A percentile compares a stretch with the other conserved stretches of the same genome.
Evolutionary conservation across 1,140 invertebrate species (phyloP).

Genomic region (Lucilia cuprina): DNA sequence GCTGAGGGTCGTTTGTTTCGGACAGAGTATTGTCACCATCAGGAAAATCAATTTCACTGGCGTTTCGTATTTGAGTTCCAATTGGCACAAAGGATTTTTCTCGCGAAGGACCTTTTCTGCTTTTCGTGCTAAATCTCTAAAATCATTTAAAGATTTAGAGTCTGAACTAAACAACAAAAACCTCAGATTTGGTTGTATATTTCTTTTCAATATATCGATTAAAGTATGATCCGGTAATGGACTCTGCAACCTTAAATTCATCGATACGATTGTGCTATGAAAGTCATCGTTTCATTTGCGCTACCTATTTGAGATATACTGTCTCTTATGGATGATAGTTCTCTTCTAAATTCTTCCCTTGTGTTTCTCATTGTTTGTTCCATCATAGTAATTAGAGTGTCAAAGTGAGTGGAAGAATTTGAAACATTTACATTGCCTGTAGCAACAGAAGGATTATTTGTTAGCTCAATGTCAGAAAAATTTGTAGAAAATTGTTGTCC

Average conservation of each 20-base stretch:
- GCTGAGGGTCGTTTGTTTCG: no score
- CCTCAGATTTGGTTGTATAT: not conserved
- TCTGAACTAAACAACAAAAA: not conserved
- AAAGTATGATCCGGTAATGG: no score
- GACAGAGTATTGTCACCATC: not conserved
- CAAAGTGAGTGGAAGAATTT: not conserved
- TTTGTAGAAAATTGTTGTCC: not conserved
- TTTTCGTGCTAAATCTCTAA: not conserved
- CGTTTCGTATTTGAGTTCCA: not conserved
- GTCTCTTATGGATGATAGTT: not conserved
- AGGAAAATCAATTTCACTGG: not conserved
- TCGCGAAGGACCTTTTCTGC: not conserved
- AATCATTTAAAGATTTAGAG: not conserved
- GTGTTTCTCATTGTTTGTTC: not conserved
- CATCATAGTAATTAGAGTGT: not conserved
- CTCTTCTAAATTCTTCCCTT: not conserved
- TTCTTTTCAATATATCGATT: not conserved
- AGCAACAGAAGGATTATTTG: not conserved
- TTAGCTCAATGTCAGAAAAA: not conserved
- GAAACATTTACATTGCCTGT: not conserved
- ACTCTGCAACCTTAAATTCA: not conserved
- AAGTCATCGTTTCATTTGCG: not conserved
- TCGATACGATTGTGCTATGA: not conserved
- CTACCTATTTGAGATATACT: not conserved
- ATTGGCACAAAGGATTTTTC: not conserved